These are phyloP conservation scores for Nephrotoma flavescens DNA, from an alignment of 2,888 invertebrate species.

Conservation along the genomic window DNA sequence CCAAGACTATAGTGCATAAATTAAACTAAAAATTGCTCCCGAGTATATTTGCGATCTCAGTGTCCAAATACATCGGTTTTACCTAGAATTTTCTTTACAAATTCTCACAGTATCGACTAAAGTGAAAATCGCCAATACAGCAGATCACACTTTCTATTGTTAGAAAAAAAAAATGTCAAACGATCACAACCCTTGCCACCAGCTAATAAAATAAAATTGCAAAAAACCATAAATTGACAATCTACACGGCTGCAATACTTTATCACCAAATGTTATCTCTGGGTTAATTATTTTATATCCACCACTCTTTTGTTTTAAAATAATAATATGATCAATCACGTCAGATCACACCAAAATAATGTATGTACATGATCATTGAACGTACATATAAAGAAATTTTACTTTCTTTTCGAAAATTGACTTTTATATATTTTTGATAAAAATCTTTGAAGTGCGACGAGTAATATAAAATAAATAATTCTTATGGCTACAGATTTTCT, in stretches of 20 bases:
- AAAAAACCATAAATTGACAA: neutral
- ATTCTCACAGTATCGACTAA: neutral
- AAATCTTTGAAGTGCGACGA: neutral
- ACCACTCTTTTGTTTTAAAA: neutral
- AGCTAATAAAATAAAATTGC: neutral
- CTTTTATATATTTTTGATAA: neutral
- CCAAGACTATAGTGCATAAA: too few species aligned
- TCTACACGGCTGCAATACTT: neutral
- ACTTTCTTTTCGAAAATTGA: neutral
- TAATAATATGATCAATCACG: neutral
- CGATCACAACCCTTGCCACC: neutral
- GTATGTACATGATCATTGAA: neutral
- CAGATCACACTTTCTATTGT: neutral
- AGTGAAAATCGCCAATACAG: neutral
- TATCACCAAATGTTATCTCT: neutral
- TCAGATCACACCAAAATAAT: neutral
- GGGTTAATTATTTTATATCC: neutral
- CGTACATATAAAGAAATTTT: neutral
- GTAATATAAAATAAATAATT: neutral
- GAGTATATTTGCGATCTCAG: too few species aligned
- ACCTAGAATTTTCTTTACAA: too few species aligned
- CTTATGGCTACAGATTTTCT: neutral
- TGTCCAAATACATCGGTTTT: too few species aligned
- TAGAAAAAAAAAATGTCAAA: neutral
- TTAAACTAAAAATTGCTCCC: too few species aligned